These are phyloP conservation scores for Brachionus koreanus DNA, from an alignment of 1,140 invertebrate genomes.

Conservation along the genomic window DNA sequence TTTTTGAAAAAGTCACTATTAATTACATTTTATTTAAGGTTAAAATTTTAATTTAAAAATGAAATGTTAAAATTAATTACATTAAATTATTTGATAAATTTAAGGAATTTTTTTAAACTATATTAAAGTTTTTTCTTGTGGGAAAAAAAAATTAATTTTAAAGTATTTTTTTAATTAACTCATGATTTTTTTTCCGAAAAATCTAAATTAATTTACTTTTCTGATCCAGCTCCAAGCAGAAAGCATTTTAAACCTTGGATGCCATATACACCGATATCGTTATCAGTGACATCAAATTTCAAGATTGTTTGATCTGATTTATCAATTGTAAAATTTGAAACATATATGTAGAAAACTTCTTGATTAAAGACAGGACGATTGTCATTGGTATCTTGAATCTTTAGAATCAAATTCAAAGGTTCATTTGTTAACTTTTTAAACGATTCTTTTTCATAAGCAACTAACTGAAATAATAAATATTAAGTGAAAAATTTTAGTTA, in stretches of 20 bases:
- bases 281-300: slow-evolving; percentile 10
- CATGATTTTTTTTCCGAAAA: background rate
- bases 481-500: background rate
- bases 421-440: background rate
- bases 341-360: background rate
- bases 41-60: no score
- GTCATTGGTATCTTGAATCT: slow-evolving; percentile 26
- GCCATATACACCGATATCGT: slow-evolving; percentile 30
- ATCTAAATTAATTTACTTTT: background rate
- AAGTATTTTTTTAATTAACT: no score
- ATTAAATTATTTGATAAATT: no score
- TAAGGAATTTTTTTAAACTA: no score
- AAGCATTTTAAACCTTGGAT: background rate
- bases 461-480: background rate
- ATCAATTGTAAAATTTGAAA: background rate
- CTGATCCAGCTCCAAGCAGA: slow-evolving; percentile 5
- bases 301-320: background rate
- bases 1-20: no score
- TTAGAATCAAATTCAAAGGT: background rate
- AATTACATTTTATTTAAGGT: no score
- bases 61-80: no score
- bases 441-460: background rate
- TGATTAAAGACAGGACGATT: slow-evolving; percentile 2
- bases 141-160: no score
- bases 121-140: no score